phyloP scores from a whole-genome alignment of 1,140 invertebrate genomes.

The Limonius californicus region DNA sequence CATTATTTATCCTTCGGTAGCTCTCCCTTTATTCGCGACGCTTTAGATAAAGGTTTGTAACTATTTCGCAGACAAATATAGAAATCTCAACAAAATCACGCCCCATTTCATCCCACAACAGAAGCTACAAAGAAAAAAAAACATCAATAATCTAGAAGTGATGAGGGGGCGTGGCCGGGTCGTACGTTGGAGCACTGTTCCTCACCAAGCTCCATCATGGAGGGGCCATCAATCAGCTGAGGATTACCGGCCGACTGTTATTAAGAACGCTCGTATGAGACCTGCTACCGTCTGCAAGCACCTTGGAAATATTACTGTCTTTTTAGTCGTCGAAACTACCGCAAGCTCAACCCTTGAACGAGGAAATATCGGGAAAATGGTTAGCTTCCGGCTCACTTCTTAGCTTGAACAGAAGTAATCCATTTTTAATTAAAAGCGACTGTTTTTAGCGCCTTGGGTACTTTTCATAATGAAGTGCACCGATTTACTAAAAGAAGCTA shows the following conservation, averaged over 20 bases:
- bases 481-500: too few species aligned
- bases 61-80: not conserved
- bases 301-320: slow-evolving; percentile 35
- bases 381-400: slow-evolving; percentile 20
- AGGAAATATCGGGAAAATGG: slow-evolving; percentile 22
- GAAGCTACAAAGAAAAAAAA: slow-evolving; percentile 25
- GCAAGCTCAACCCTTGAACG: slow-evolving; percentile 25
- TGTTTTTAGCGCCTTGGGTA: not conserved
- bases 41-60: not conserved
- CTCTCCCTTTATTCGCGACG: not conserved
- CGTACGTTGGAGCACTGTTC: slow-evolving; percentile 23
- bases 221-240: slow-evolving; percentile 40
- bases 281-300: slow-evolving; percentile 28
- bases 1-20: not conserved
- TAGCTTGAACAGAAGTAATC: slow-evolving; percentile 21
- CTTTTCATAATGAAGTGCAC: not conserved
- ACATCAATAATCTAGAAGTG: slow-evolving; percentile 35
- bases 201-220: slow-evolving; percentile 33
- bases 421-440: slow-evolving; percentile 23
- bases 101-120: slow-evolving; percentile 23
- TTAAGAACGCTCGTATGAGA: slow-evolving; percentile 41
- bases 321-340: slow-evolving; percentile 24
- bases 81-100: slow-evolving; percentile 30
- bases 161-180: slow-evolving; percentile 32
- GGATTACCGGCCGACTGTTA: slow-evolving; percentile 41